A percentile compares a stretch with the other conserved stretches of the same genome.
phyloP scores from a whole-genome alignment of 2,797 vertebrate species.

The Acanthurus tractus region DNA sequence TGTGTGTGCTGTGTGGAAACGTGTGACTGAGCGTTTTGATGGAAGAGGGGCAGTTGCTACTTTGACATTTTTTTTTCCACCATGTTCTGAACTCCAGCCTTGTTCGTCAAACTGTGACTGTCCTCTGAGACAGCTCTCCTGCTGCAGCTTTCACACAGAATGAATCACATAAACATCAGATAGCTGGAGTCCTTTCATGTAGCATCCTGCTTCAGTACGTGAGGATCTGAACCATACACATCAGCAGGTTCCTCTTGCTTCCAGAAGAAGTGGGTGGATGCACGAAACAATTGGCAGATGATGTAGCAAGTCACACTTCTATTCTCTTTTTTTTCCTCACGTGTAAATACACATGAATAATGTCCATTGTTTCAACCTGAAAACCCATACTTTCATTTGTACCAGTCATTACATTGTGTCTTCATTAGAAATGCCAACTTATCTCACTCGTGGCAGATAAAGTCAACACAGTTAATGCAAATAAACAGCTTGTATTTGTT shows the following conservation, averaged over 20 bases:
- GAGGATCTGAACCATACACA: not conserved
- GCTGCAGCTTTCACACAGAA: constrained; percentile 43
- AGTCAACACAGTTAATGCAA: not conserved
- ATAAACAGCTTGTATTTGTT: constrained; percentile 13
- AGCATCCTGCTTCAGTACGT: not conserved
- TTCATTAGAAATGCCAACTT: not conserved
- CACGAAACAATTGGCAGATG: not conserved
- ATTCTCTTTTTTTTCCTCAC: not conserved
- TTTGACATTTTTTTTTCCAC: constrained; percentile 7
- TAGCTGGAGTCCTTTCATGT: constrained; percentile 37
- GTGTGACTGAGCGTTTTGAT: constrained; percentile 16
- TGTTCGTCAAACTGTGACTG: constrained; percentile 49
- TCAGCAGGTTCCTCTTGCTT: constrained; percentile 15
- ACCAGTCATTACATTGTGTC: not conserved
- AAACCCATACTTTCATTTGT: not conserved
- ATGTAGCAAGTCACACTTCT: not conserved
- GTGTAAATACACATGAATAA: not conserved
- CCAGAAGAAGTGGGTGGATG: not conserved
- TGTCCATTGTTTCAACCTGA: not conserved
- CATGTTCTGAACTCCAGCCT: constrained; percentile 7
- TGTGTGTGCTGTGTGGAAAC: constrained; percentile 6
- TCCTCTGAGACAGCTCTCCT: constrained; percentile 42
- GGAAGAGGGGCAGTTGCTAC: constrained; percentile 15
- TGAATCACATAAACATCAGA: constrained; percentile 58
- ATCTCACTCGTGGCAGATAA: not conserved